phyloP scores from a whole-genome alignment of 1,140 invertebrate species.

The Halotydeus destructor region DNA sequence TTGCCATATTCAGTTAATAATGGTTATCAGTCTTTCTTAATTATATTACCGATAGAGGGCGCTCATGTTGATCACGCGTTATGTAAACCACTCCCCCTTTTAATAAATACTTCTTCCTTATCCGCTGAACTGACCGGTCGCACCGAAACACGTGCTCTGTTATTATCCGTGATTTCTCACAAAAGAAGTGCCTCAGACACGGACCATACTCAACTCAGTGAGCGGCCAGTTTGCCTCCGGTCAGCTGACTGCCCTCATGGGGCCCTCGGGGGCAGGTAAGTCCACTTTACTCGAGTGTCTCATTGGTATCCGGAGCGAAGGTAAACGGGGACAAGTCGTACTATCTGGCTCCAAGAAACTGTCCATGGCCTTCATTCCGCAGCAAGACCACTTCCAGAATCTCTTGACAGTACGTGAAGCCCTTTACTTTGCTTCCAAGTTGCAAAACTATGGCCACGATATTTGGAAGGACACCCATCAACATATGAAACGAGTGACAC shows the following conservation, averaged over 20 bases:
- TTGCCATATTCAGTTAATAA: background rate
- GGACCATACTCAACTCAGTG: slow-evolving; percentile 26
- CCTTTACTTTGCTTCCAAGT: slow-evolving; percentile 71
- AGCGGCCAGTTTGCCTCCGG: slow-evolving; percentile 43
- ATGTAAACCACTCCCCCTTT: too few species aligned
- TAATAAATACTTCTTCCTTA: background rate
- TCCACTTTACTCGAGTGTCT: slow-evolving; percentile 26
- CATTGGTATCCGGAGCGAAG: slow-evolving; percentile 10
- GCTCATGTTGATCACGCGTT: background rate
- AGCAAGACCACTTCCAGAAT: slow-evolving; percentile 70
- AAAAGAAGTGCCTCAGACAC: too few species aligned
- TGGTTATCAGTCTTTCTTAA: background rate
- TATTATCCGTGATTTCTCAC: slow-evolving; percentile 2
- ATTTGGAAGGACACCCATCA: too few species aligned
- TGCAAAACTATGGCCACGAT: slow-evolving; percentile 35
- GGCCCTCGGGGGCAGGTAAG: slow-evolving; percentile 39
- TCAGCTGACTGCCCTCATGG: slow-evolving; percentile 32
- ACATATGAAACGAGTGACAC: too few species aligned
- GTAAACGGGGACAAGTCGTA: slow-evolving; percentile 6
- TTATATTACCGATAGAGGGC: background rate
- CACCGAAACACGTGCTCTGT: background rate
- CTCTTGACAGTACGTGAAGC: slow-evolving; percentile 70
- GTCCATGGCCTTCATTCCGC: slow-evolving; percentile 22
- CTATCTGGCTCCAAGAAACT: slow-evolving; percentile 8
- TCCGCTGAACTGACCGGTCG: background rate